These are phyloP conservation scores for Anneissia japonica DNA, from an alignment of 35 echinoderm and acorn worm species.

Conservation along the genomic window DNA sequence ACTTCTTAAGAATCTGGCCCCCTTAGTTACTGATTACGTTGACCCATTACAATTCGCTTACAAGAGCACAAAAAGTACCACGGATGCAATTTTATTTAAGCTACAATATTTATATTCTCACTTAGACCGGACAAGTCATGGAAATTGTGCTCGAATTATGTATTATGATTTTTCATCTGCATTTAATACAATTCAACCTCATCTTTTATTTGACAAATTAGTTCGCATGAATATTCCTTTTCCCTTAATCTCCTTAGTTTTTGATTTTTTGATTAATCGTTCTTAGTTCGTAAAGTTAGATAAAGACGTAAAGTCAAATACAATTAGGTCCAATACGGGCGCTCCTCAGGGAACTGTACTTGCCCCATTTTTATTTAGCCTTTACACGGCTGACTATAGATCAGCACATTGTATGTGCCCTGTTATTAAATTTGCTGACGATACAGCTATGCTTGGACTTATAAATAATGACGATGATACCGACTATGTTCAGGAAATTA, in stretches of 20 bases:
- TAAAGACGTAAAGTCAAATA: not conserved
- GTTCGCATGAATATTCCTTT: not conserved
- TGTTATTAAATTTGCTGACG: constrained; percentile 55
- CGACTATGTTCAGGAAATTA: not conserved
- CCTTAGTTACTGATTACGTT: not conserved
- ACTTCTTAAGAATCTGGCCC: constrained; percentile 24
- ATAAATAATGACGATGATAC: constrained; percentile 30
- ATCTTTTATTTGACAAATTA: constrained; percentile 9
- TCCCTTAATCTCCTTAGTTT: not conserved
- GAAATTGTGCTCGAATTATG: constrained; percentile 17
- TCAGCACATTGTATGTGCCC: constrained; percentile 9
- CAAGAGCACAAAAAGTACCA: not conserved
- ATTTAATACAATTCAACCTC: constrained; percentile 28
- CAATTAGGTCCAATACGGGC: constrained; percentile 24
- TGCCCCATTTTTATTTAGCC: constrained; percentile 36
- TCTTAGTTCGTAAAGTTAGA: constrained; percentile 19
- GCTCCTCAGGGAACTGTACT: constrained; percentile 51
- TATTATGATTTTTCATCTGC: constrained; percentile 34
- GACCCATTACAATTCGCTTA: constrained; percentile 45
- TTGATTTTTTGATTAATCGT: not conserved
- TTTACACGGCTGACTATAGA: constrained; percentile 42
- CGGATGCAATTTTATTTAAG: constrained; percentile 23
- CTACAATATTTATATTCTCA: constrained; percentile 29
- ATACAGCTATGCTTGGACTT: constrained; percentile 30
- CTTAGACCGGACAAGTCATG: not conserved